Conservation (phyloP, 2,113 vertebrate genomes). For the Psittacara wagleri region DNA sequence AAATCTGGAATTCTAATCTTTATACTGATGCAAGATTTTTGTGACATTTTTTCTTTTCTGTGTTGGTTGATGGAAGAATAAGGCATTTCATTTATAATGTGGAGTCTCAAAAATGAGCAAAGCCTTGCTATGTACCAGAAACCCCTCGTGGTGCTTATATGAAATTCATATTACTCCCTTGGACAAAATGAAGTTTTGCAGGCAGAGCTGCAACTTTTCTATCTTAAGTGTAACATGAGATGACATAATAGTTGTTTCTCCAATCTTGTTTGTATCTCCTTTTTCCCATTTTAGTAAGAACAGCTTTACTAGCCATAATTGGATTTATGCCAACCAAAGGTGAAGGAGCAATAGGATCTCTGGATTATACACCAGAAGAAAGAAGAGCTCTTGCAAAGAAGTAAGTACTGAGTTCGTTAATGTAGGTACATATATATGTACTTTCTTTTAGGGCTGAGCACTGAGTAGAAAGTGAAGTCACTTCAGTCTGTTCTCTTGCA, state of each 20-base stretch:
- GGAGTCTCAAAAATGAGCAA: neutral
- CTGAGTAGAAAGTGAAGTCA: neutral
- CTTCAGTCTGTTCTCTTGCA: neutral
- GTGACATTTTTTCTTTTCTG: neutral
- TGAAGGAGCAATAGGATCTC: slow-evolving; percentile 97
- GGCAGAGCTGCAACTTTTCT: neutral
- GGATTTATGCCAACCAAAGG: slow-evolving; percentile 99
- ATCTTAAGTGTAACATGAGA: neutral
- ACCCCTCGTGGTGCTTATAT: neutral
- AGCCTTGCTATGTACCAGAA: neutral
- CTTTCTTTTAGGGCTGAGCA: neutral
- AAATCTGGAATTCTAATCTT: neutral
- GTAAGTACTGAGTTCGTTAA: slow-evolving; percentile 76
- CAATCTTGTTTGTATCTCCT: neutral
- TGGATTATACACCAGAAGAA: slow-evolving; percentile 97
- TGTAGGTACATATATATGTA: neutral
- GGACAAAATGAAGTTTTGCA: neutral
- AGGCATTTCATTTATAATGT: neutral
- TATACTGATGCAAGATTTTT: neutral
- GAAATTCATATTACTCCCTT: neutral
- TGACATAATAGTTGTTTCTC: neutral
- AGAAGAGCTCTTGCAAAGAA: slow-evolving; percentile 94
- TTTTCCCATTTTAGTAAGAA: slow-evolving; percentile 86
- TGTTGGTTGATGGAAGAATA: neutral
- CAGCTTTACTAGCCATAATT: slow-evolving; percentile 95